A percentile compares a stretch with the other conserved stretches of the same genome.
These are phyloP conservation scores for Ramphastos sulfuratus DNA, from an alignment of 2,113 vertebrate genomes.

Conservation along the genomic window DNA sequence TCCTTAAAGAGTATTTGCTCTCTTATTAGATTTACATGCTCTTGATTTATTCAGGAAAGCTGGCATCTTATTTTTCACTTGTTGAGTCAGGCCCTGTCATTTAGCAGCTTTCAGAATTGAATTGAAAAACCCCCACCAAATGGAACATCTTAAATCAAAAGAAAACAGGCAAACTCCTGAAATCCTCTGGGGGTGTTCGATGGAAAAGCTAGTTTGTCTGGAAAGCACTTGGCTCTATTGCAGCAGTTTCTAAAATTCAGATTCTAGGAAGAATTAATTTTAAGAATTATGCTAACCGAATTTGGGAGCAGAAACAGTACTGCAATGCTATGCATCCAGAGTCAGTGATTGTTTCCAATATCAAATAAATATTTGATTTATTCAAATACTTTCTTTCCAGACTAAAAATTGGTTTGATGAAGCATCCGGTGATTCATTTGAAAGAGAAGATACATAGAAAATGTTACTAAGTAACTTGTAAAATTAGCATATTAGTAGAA, in stretches of 20 bases:
- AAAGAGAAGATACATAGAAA: neutral
- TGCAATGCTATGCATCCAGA: neutral
- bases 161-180: neutral
- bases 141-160: neutral
- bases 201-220: neutral
- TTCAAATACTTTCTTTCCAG: neutral
- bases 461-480: neutral
- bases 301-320: neutral
- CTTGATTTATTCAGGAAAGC: neutral
- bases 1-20: neutral
- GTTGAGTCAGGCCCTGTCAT: neutral
- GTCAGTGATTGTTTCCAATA: neutral
- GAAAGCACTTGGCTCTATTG: neutral
- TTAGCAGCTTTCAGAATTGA: neutral
- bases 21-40: neutral
- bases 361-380: neutral
- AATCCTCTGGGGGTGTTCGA: neutral
- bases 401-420: neutral
- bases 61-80: neutral
- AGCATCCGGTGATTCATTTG: neutral
- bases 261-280: neutral
- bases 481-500: neutral
- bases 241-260: neutral
- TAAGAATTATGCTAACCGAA: neutral
- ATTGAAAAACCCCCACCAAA: neutral